Percentiles rank a stretch among this genome's conserved stretches.
Evolutionary conservation across 2,113 vertebrate species (phyloP).

Genomic region (Columba livia): DNA sequence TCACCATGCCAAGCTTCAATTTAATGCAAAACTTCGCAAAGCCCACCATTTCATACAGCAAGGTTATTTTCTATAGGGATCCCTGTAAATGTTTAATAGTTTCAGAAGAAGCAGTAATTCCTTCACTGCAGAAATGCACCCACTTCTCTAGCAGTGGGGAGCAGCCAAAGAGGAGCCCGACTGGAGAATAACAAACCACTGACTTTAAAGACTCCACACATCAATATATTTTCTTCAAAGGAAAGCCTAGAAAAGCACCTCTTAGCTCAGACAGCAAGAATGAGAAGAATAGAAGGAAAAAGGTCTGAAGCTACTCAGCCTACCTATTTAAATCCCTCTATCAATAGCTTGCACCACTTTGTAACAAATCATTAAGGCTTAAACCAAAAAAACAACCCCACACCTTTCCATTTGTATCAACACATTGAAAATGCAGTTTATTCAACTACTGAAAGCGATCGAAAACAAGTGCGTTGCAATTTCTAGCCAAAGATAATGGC

Average conservation of each 20-base stretch:
- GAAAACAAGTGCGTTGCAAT: not conserved
- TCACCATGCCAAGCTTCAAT: not conserved
- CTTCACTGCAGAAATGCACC: not conserved
- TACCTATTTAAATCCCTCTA: not conserved
- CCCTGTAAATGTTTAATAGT: not conserved
- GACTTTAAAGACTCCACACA: not conserved
- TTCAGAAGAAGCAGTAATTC: not conserved
- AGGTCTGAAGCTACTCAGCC: not conserved
- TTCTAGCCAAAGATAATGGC: not conserved
- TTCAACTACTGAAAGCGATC: not conserved
- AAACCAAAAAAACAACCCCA: not conserved
- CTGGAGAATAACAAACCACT: not conserved
- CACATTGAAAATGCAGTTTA: not conserved
- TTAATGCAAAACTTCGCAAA: slow-evolving; percentile 6
- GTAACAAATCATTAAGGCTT: not conserved
- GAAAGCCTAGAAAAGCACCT: not conserved
- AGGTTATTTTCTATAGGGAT: not conserved
- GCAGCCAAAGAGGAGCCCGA: not conserved
- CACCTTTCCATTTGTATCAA: not conserved
- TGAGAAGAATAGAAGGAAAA: not conserved
- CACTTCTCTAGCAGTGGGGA: not conserved
- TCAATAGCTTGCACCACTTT: not conserved
- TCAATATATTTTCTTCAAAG: not conserved
- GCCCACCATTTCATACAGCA: not conserved
- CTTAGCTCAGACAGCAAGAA: not conserved